phyloP scores from a whole-genome alignment of 1,140 invertebrate species.

The Phortica variegata region DNA sequence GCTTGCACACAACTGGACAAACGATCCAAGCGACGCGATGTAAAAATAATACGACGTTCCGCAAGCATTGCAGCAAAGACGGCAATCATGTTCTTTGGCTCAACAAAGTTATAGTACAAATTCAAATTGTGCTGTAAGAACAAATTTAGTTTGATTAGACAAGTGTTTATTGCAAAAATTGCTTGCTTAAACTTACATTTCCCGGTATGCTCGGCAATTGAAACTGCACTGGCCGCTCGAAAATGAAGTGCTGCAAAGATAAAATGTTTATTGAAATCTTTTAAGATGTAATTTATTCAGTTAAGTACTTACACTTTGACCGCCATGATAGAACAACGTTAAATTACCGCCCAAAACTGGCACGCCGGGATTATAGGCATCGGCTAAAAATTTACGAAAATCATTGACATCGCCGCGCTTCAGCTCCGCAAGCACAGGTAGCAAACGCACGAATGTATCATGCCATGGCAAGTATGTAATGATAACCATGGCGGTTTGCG shows the following conservation, averaged over 20 bases:
- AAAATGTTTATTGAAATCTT: background rate
- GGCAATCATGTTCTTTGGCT: slow-evolving; percentile 88
- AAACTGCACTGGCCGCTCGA: slow-evolving; percentile 74
- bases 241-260: slow-evolving; percentile 71
- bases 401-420: slow-evolving; percentile 38
- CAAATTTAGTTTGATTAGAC: slow-evolving; percentile 21
- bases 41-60: slow-evolving; percentile 88
- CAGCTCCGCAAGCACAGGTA: slow-evolving; percentile 45
- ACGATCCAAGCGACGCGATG: slow-evolving; percentile 80
- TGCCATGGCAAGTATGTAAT: slow-evolving; percentile 92
- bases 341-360: slow-evolving; percentile 62
- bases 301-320: slow-evolving; percentile 59
- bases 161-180: background rate
- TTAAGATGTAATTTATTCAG: background rate
- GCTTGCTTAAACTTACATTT: slow-evolving; percentile 73
- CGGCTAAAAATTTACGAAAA: slow-evolving; percentile 65
- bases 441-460: slow-evolving; percentile 88
- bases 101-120: slow-evolving; percentile 93
- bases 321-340: slow-evolving; percentile 62
- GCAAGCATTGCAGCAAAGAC: slow-evolving; percentile 93
- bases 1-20: slow-evolving; percentile 93
- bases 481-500: slow-evolving; percentile 74
- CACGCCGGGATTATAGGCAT: slow-evolving; percentile 66
- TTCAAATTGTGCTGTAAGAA: slow-evolving; percentile 85
- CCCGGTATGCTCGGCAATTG: slow-evolving; percentile 89